These are phyloP conservation scores for Danio aesculapii DNA, from an alignment of 2,797 vertebrate species.

Conservation along the genomic window DNA sequence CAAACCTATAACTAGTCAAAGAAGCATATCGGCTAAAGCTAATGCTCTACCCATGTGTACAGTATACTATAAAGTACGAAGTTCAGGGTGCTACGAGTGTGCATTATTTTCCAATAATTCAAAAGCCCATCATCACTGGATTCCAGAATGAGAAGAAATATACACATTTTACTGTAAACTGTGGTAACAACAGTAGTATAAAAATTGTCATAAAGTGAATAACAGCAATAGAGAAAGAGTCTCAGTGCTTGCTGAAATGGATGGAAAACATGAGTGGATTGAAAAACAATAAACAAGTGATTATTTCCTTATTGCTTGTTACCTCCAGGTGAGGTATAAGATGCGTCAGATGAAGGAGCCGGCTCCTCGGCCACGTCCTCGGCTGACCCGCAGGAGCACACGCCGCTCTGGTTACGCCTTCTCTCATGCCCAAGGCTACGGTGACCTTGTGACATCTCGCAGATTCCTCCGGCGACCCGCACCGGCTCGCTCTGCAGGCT, in stretches of 20 bases:
- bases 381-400: constrained; percentile 78
- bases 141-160: not conserved
- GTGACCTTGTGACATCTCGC: constrained; percentile 91
- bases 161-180: not conserved
- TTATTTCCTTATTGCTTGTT: not conserved
- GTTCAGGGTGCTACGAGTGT: no score
- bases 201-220: not conserved
- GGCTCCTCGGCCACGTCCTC: constrained; percentile 68
- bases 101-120: no score
- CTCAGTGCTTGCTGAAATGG: not conserved
- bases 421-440: constrained; percentile 92
- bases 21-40: no score
- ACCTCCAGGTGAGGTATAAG: constrained; percentile 84
- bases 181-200: no score
- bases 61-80: no score
- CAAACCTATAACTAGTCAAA: no score
- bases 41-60: no score
- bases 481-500: constrained; percentile 57
- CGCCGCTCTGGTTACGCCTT: constrained; percentile 94
- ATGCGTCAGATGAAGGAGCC: constrained; percentile 81
- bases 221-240: not conserved
- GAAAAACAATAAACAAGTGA: not conserved
- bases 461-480: constrained; percentile 81
- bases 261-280: not conserved
- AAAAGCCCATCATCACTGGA: no score